Evolutionary conservation across 2,113 vertebrate species (phyloP).

Genomic region (Arizona elegans): DNA sequence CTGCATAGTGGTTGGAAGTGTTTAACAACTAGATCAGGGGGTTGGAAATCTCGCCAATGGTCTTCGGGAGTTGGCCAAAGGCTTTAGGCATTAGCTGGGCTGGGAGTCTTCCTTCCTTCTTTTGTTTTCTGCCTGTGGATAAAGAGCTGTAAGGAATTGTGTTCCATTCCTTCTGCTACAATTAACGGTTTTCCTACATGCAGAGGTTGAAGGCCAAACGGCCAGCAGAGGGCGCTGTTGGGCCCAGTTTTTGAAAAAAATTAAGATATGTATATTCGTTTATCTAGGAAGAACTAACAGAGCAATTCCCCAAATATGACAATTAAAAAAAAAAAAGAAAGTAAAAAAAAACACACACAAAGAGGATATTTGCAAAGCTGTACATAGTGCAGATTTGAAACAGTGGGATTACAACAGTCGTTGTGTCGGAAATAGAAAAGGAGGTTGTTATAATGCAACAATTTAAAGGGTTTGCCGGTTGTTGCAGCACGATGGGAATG

Average conservation of each 20-base stretch:
- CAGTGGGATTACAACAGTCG: not conserved
- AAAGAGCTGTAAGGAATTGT: not conserved
- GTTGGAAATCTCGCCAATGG: slow-evolving; percentile 52
- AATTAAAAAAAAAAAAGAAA: not conserved
- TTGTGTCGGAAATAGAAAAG: not conserved
- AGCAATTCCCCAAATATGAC: not conserved
- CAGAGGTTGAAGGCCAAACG: not conserved
- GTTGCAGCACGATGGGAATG: not conserved
- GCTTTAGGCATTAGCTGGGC: not conserved
- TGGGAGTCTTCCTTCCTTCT: not conserved
- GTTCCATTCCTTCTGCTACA: not conserved
- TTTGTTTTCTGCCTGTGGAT: not conserved
- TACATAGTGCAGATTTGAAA: not conserved
- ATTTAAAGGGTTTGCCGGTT: not conserved
- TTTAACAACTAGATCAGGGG: slow-evolving; percentile 49
- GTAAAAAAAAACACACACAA: not conserved
- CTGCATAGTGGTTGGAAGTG: slow-evolving; percentile 50
- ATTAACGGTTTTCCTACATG: not conserved
- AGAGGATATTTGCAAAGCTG: not conserved
- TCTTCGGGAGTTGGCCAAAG: not conserved
- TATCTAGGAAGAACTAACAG: not conserved
- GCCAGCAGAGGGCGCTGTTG: slow-evolving; percentile 22
- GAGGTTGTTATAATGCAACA: not conserved
- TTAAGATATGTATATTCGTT: not conserved
- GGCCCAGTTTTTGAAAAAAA: not conserved